Evolutionary conservation across 2,888 invertebrate genomes (phyloP), one percentile per base, ranked within the genome.

Genomic region (Subacronicta megacephala): DNA sequence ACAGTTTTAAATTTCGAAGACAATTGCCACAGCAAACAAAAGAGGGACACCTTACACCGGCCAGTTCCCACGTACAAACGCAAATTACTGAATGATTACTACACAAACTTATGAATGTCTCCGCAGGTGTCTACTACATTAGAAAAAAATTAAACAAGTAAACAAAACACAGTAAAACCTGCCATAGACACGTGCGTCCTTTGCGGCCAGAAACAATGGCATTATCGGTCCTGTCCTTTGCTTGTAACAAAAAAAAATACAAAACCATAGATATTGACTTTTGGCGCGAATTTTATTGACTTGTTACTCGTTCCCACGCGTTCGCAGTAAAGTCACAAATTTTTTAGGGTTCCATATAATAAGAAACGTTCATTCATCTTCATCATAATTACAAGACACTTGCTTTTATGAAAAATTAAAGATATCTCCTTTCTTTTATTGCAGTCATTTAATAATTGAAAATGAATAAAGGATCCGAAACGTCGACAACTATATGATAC

Each of bases 201-300:
- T 89, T 91, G 92, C 90, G 93, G 92, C 83, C 82, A 87, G 82
- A 90, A 82, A 93, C 93, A 93, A 93, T 89, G 72, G 82, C 80
- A 78, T 81, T 81, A 88, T 83, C 79, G 69, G 66, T 68, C 49
- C 54, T 63, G 62, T 72, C 72, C 72, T 68, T 72, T 72, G 77
- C 75, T 72, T 63, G 68, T 70, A 72, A 79, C 79, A 85, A 84
- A 86, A 85, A 81, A 73, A 23, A 20, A 52, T 46, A 55, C 31
- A 79, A 69, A 72, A 62, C 69, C 74, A 78, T 65, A 77, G 73
- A 81, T 77, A 78, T 80, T 81, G 81, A 82, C 75, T 84, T 86
- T 85, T 79, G 77, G 81, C 82, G 82, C 81, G 81, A 76, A 78
- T 77, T 84, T 82, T 83, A 84, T 84, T 84, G 83, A 80, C 85